Conservation (phyloP, 2,113 vertebrate genomes). For the Talpa occidentalis region DNA sequence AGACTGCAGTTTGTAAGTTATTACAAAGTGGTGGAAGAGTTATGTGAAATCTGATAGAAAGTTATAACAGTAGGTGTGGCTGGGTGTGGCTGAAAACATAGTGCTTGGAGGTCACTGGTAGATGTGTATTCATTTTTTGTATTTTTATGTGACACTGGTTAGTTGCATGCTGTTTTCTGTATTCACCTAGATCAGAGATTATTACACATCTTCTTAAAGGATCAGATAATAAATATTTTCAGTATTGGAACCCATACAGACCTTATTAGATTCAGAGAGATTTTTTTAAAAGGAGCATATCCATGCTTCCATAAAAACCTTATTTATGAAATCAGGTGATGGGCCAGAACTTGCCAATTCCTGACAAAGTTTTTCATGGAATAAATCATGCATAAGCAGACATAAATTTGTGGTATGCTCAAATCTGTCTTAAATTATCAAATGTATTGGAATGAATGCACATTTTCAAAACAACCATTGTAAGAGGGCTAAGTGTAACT, state of each 20-base stretch:
- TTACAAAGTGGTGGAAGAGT: neutral
- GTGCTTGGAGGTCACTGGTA: neutral
- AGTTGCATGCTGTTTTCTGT: neutral
- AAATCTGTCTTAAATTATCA: neutral
- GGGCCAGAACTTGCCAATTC: neutral
- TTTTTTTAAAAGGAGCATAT: neutral
- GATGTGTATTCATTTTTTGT: neutral
- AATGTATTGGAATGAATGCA: neutral
- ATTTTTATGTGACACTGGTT: neutral
- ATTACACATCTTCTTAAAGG: neutral
- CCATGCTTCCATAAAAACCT: neutral
- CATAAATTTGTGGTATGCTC: neutral
- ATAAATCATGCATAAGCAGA: neutral
- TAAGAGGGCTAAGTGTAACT: neutral
- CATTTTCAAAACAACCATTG: conserved; percentile 2
- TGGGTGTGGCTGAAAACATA: neutral
- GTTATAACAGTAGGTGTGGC: neutral
- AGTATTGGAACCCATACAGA: neutral
- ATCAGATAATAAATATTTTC: neutral
- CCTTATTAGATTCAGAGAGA: neutral
- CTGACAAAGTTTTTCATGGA: neutral
- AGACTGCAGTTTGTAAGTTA: neutral
- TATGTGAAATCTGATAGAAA: neutral
- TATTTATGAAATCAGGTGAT: neutral
- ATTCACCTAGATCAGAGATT: neutral